Evolutionary conservation across 23 tunicate species (phyloP), one percentile per base, ranked within the genome.

Genomic region (Trididemnum nubilum): DNA sequence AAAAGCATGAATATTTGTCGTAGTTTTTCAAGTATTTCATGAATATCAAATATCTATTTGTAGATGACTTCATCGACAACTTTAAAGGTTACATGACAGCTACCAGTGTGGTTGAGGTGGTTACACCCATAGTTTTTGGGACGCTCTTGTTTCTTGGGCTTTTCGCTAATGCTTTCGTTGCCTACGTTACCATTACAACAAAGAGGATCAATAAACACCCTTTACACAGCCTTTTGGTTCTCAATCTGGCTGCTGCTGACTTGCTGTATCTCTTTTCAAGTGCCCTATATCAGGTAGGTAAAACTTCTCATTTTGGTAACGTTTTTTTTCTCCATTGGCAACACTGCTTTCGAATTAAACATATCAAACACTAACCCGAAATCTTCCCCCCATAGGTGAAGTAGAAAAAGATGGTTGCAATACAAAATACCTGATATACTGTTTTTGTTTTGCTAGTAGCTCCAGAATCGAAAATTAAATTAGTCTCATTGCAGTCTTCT

Each of bases 171-270:
- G 12, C 18, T 9, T 9, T 49, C 18, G 57, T 49, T 12, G 18
- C 18, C 57, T 49, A 49, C 57, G 57, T 49, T 18, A 49, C 57
- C 57, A 49, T 49, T 9, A 49, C 57, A 60, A 90, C 96, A 22
- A 66, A 90, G 0, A 66, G 96, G 4, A 54, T 82, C 72, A 58
- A 71, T 58, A 90, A 90, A 59, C 89, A 85, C 57, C 96, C 96
- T 12, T 72, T 85, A 2, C 89, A 90, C 86, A 90, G 96, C 77
- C 73, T 90, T 35, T 58, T 90, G 27, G 96, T 90, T 1, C 36
- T 90, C 19, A 90, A 90, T 64, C 63, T 90, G 76, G 96, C 96
- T 15, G 86, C 64, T 5, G 86, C 96, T 2, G 96, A 90, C 34
- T 35, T 90, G 5, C 30, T 85, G 21, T 90, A 86, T 73, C 83